Base-by-base conservation (phyloP, 2,113 vertebrate genomes). In the Mystacornis crossleyi region DNA sequence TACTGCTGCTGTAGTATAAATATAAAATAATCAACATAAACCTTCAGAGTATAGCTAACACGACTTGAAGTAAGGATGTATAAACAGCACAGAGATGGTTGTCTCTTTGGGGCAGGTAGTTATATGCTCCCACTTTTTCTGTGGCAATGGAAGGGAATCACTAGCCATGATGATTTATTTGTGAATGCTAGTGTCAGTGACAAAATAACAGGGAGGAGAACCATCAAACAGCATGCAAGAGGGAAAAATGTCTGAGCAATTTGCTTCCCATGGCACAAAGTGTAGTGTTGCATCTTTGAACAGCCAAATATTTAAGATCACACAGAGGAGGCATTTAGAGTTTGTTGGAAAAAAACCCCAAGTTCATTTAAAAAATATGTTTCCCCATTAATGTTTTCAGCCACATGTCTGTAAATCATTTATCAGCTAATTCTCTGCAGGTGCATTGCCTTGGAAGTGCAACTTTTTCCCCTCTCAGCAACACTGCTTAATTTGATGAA, bases 401-500 rank as follows among this genome's bases (percentile, higher is more conserved):
- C 19, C 38, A 58, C 26, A 4, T 45, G 79, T 64, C 64, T 48
- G 21, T 51, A 75, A 62, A 67, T 80, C 43, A 53, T 95, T 95
- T 92, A 70, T 89, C 84, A 75, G 87, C 57, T 88, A 89, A 83
- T 96, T 96, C 95, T 91, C 79, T 91, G 38, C 81, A 96, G 66
- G 45, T 69, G 34, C 90, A 57, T 62, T 64, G 45, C 91, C 51
- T 80, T 91, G 71, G 60, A 78, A 97, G 81, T 54, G 62, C 19
- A 95, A 83, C 45, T 84, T 94, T 90, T 42, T 2, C 7, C 14
- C 42, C 51, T 42, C 47, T 94, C 60, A 83, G 86, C 65, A 87
- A 95, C 83, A 72, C 25, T 86, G 50, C 58, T 93, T 93, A 96
- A 97, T 80, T 77, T 90, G 89, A 75, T 87, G 83, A 97, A 86